Conservation (phyloP, 2,888 invertebrate species). For the Calameuta idolon region DNA sequence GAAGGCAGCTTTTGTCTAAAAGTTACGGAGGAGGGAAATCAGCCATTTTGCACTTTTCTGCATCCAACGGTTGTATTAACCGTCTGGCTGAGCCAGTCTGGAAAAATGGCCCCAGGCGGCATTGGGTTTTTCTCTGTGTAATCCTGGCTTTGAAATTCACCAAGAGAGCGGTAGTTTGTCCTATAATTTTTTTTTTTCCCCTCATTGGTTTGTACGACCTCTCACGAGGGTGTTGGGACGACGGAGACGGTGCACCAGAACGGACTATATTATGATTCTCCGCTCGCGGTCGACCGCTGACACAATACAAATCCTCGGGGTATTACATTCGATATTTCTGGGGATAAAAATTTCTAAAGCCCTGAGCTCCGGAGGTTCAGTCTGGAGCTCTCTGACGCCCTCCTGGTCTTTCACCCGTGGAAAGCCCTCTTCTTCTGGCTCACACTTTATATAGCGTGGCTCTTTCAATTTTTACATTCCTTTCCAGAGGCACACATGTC, state of each 20-base stretch:
- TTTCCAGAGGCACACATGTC: constrained; percentile 27
- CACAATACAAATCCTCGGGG: not conserved
- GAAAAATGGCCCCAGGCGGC: not conserved
- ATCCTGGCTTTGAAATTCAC: not conserved
- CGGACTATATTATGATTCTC: not conserved
- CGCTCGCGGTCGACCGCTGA: not conserved
- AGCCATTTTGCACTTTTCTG: not conserved
- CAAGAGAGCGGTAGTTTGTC: not conserved
- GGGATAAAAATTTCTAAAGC: not conserved
- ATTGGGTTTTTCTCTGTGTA: not conserved
- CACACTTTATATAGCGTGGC: constrained; percentile 27
- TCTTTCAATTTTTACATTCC: constrained; percentile 39
- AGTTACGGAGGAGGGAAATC: not conserved
- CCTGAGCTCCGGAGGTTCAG: not conserved
- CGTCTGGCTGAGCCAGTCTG: not conserved
- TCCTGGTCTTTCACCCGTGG: not conserved
- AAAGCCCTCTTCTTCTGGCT: constrained; percentile 10
- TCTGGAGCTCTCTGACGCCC: not conserved
- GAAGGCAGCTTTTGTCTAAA: no score
- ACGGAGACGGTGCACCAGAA: not conserved
- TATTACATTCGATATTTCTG: not conserved
- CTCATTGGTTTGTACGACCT: not conserved
- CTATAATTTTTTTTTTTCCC: not conserved
- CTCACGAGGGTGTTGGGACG: not conserved
- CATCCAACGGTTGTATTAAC: not conserved